These are phyloP conservation scores for Dendrocopos noguchii DNA, from an alignment of 2,113 vertebrate species.

Conservation along the genomic window DNA sequence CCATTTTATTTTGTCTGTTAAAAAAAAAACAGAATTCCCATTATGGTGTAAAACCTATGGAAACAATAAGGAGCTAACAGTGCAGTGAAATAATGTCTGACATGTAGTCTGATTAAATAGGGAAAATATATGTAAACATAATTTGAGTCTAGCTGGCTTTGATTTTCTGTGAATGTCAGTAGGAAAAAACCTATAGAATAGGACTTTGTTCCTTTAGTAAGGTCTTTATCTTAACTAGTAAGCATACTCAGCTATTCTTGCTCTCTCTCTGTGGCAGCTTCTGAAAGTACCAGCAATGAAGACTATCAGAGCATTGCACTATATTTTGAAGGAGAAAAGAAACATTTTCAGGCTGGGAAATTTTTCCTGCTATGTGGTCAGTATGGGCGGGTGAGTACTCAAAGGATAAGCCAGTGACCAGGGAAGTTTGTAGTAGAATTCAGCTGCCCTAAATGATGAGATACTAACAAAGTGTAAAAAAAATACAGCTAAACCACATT, in stretches of 20 bases:
- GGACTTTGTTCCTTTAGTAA: background rate
- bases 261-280: constrained; percentile 75
- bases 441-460: background rate
- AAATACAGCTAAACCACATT: background rate
- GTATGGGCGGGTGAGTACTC: constrained; percentile 86
- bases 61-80: background rate
- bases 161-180: background rate
- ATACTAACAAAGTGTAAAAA: background rate
- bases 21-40: background rate
- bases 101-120: background rate
- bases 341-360: constrained; percentile 92
- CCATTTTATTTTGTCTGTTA: background rate
- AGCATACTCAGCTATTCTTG: background rate
- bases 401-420: background rate
- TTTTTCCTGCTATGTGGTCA: constrained; percentile 96
- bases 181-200: background rate
- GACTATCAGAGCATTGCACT: constrained; percentile 97
- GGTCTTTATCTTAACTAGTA: background rate
- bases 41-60: background rate
- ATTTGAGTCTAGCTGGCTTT: background rate
- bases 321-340: constrained; percentile 95
- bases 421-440: background rate
- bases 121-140: background rate
- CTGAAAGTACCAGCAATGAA: constrained; percentile 85
- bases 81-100: background rate